Percentiles rank a stretch among this genome's conserved stretches.
phyloP scores from a whole-genome alignment of 2,113 vertebrate species.

The Pedetes capensis region DNA sequence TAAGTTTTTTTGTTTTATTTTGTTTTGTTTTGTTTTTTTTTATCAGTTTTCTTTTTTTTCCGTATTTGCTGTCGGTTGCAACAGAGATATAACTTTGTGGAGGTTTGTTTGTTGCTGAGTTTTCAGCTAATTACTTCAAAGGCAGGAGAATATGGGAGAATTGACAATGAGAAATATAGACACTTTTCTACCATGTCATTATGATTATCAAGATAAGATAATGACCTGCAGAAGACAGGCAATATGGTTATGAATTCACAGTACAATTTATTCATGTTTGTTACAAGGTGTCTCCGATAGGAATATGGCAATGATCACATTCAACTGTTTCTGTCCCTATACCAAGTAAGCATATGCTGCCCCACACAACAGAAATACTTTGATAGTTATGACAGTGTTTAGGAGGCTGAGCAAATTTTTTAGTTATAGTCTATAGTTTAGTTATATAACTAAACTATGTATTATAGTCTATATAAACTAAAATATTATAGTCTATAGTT shows the following conservation, averaged over 20 bases:
- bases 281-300: neutral
- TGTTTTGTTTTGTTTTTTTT: no score
- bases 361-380: neutral
- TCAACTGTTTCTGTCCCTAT: neutral
- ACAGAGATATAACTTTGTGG: neutral
- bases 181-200: neutral
- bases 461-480: no score
- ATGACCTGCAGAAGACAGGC: neutral
- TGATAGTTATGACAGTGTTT: neutral
- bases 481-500: no score
- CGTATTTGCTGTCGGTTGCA: neutral
- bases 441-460: no score
- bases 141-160: neutral
- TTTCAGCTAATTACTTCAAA: neutral
- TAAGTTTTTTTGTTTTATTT: no score
- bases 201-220: neutral
- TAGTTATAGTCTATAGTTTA: no score
- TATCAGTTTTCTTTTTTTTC: neutral
- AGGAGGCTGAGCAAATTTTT: no score
- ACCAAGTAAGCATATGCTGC: neutral
- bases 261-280: rapidly evolving
- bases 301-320: no score
- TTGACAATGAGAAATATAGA: neutral
- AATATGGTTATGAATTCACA: neutral
- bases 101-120: neutral